Evolutionary conservation across 2,888 invertebrate species (phyloP), one percentile per base, ranked within the genome.

Genomic region (Dryobotodes eremita): DNA sequence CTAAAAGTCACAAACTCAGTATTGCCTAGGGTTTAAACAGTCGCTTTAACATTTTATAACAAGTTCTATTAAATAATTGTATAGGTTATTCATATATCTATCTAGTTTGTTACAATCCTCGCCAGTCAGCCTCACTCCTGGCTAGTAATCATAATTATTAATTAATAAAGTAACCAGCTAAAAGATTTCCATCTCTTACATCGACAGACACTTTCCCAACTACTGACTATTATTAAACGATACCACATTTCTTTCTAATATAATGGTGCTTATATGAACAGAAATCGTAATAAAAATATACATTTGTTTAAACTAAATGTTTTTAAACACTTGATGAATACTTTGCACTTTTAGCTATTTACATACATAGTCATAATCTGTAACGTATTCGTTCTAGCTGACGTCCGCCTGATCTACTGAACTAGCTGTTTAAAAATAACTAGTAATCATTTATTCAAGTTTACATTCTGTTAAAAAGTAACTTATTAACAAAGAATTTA

Each of bases 331-430:
- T 48, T 66, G 53, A 64, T 71, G 75, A 77, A 77, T 75, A 82
- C 64, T 77, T 84, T 84, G 87, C 84, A 86, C 84, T 74, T 76
- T 74, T 69, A 79, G 80, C 84, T 85, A 86, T 83, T 73, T 83
- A 85, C 75, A 85, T 65, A 80, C 64, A 68, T 46, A 46, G 57
- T 74, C 71, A 64, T 71, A 86, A 76, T 77, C 15, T 68, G 55
- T 71, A 73, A 69, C 62, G 42, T 72, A 79, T 64, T 50, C 55
- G 36, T 70, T 71, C 68, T 75, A 79, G 77, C 83, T 46, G 76
- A 72, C 26, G n/a, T 65, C 72, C 72, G 70, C 31, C 64, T 69
- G 55, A 26, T 76, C 61, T 71, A 84, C 66, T 59, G 15, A 42
- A 57, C 69, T 80, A 74, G 84, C 80, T 53, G 50, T 61, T 71